Conservation (phyloP, 2,888 invertebrate species). For the Sphaerophoria taeniata region DNA sequence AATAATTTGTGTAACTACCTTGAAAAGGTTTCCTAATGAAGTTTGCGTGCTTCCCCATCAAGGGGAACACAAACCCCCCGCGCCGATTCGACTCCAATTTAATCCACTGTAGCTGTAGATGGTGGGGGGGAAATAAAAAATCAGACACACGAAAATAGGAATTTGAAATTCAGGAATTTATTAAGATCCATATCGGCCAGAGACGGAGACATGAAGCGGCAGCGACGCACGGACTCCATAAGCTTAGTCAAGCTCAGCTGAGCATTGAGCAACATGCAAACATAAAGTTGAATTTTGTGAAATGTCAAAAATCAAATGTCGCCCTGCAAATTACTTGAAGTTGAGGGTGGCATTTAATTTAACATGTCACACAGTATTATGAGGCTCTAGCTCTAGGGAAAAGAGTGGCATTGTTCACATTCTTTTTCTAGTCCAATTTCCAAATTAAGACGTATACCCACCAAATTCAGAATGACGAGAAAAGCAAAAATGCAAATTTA, state of each 20-base stretch:
- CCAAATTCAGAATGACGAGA: slow-evolving; percentile 1
- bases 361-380: slow-evolving; percentile 70
- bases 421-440: slow-evolving; percentile 34
- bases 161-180: slow-evolving; percentile 68
- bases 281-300: slow-evolving; percentile 19
- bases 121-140: not conserved
- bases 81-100: slow-evolving; percentile 53
- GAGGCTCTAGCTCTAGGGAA: not conserved
- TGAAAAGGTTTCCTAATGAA: slow-evolving; percentile 63
- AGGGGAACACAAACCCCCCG: not conserved
- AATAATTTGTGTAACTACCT: slow-evolving; percentile 72
- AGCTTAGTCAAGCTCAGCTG: not conserved
- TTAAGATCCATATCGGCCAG: slow-evolving; percentile 65
- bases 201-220: slow-evolving; percentile 47
- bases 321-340: not conserved
- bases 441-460: slow-evolving; percentile 35
- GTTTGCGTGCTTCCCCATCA: slow-evolving; percentile 51
- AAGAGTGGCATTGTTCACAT: slow-evolving; percentile 61
- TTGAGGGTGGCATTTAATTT: slow-evolving; percentile 60
- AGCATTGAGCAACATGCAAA: slow-evolving; percentile 51
- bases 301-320: slow-evolving; percentile 26
- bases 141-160: slow-evolving; percentile 53
- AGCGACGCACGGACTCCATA: not conserved
- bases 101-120: slow-evolving; percentile 21
- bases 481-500: slow-evolving; percentile 48